A percentile compares a stretch with the other conserved stretches of the same genome.
Evolutionary conservation across 2,113 vertebrate genomes (phyloP).

Genomic region (Fregetta grallaria): DNA sequence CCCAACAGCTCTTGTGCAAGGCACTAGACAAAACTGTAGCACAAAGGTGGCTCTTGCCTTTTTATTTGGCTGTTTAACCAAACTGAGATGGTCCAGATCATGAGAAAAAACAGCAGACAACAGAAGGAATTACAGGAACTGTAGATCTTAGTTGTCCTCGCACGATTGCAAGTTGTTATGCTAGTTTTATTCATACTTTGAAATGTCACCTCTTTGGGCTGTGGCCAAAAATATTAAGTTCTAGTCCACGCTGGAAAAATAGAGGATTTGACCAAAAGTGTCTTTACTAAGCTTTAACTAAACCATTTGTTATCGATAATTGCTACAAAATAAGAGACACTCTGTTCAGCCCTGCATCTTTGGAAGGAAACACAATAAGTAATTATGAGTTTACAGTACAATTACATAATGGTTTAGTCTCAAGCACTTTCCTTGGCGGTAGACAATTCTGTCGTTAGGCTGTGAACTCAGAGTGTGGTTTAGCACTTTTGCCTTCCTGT

Average conservation of each 20-base stretch:
- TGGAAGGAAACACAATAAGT: not conserved
- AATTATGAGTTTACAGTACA: constrained; percentile 13
- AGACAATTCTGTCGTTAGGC: not conserved
- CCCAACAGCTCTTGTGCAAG: not conserved
- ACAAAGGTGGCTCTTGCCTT: not conserved
- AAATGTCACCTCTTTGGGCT: constrained; percentile 50
- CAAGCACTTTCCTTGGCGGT: not conserved
- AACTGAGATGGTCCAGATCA: not conserved
- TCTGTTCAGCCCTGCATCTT: not conserved
- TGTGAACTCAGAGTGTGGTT: not conserved
- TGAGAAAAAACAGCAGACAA: constrained; percentile 1
- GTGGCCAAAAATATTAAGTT: constrained; percentile 19
- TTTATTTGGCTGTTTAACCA: constrained; percentile 7
- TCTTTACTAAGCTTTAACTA: constrained; percentile 12
- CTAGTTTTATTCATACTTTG: constrained; percentile 18
- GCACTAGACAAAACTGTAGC: not conserved
- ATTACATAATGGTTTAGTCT: not conserved
- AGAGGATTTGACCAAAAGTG: constrained; percentile 9
- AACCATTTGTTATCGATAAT: constrained; percentile 37
- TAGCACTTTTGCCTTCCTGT: not conserved
- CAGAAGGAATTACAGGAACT: constrained; percentile 29
- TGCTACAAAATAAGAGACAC: constrained; percentile 12
- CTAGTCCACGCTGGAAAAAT: not conserved
- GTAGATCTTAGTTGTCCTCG: not conserved
- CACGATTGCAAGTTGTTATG: not conserved